A percentile compares a stretch with the other conserved stretches of the same genome.
Evolutionary conservation across 2,113 vertebrate genomes (phyloP).

Genomic region (Pao palembangensis): DNA sequence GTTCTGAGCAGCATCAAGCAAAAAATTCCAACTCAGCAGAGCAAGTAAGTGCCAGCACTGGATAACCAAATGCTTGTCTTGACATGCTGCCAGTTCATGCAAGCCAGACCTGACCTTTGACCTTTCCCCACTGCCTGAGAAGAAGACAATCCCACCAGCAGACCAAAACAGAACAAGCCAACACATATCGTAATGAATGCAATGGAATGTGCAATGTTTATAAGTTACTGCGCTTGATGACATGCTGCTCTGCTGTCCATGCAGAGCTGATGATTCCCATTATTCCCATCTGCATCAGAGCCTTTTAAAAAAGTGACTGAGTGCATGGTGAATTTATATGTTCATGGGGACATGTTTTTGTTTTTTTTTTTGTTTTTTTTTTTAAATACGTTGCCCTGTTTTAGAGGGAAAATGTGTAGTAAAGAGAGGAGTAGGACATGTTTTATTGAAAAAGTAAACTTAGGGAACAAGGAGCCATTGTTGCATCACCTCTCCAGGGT

Average conservation of each 20-base stretch:
- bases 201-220: constrained; percentile 66
- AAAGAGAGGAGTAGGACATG: too few species aligned
- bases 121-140: constrained; percentile 71
- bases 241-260: constrained; percentile 19
- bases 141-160: constrained; percentile 10
- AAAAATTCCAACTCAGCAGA: constrained; percentile 92
- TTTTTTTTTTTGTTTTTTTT: background rate
- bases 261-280: constrained; percentile 22
- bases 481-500: too few species aligned
- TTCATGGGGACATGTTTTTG: constrained; percentile 42
- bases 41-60: constrained; percentile 95
- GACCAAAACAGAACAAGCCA: background rate
- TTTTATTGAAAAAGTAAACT: too few species aligned
- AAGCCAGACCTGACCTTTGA: constrained; percentile 81
- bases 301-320: constrained; percentile 16
- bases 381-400: background rate
- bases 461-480: too few species aligned
- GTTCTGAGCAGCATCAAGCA: constrained; percentile 98
- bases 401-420: too few species aligned
- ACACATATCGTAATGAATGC: constrained; percentile 39
- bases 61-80: constrained; percentile 81
- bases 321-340: constrained; percentile 40
- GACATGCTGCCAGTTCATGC: constrained; percentile 84
- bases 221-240: constrained; percentile 45
- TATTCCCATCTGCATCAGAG: constrained; percentile 44